phyloP scores from a whole-genome alignment of 2,113 vertebrate species.

The Eulemur rufifrons region DNA sequence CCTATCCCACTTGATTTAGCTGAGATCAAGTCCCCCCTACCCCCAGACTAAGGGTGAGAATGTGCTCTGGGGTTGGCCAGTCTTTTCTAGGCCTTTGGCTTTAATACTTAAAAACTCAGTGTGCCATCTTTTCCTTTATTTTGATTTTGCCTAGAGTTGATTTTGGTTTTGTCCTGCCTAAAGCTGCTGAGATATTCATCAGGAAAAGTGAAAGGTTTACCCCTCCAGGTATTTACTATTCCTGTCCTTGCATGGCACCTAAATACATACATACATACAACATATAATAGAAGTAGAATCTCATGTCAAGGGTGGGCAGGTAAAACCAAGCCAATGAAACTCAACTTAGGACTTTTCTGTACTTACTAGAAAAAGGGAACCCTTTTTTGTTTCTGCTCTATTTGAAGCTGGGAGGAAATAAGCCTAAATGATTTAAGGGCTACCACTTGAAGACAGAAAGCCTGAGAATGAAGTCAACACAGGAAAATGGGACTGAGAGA shows the following conservation, averaged over 20 bases:
- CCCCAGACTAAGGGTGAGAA: not conserved
- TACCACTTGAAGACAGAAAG: not conserved
- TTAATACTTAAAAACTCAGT: not conserved
- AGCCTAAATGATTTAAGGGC: not conserved
- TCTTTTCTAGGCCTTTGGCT: not conserved
- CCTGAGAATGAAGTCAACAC: not conserved
- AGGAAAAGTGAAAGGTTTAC: not conserved
- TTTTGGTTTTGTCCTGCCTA: not conserved
- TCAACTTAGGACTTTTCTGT: not conserved
- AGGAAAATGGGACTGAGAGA: not conserved
- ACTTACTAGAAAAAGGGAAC: not conserved
- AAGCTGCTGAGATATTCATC: not conserved
- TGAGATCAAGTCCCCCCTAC: not conserved
- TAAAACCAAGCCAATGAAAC: not conserved
- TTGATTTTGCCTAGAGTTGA: not conserved
- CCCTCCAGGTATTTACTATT: not conserved
- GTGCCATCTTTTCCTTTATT: not conserved
- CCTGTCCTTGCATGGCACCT: not conserved
- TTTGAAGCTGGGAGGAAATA: not conserved
- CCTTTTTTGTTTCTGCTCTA: not conserved
- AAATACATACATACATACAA: not conserved
- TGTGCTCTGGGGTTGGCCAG: not conserved
- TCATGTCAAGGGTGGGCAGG: not conserved
- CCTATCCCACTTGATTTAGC: not conserved
- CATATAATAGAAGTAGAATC: not conserved